Evolutionary conservation across 2,797 vertebrate genomes (phyloP).

Genomic region (Amblyopsis hoosieri): DNA sequence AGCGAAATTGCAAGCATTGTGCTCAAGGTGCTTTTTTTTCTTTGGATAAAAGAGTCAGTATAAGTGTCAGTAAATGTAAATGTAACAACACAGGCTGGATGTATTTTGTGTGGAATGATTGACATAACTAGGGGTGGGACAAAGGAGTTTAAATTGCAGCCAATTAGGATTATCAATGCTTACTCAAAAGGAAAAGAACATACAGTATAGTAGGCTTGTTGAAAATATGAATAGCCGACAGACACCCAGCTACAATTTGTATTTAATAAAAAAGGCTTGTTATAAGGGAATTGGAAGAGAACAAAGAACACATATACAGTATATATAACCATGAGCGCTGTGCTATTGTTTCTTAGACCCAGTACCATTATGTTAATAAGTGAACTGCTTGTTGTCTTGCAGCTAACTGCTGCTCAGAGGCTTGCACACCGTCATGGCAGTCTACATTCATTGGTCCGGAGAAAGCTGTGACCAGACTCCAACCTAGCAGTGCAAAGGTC

Average conservation of each 20-base stretch:
- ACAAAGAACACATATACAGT: background rate
- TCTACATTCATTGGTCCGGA: conserved; percentile 73
- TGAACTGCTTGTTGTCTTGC: conserved; percentile 45
- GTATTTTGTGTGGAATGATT: background rate
- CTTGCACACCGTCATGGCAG: conserved; percentile 83
- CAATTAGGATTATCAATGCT: background rate
- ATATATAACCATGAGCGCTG: background rate
- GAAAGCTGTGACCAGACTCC: conserved; percentile 76
- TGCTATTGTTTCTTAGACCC: background rate
- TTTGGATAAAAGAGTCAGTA: background rate
- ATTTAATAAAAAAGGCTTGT: no score
- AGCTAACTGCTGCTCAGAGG: conserved; percentile 87
- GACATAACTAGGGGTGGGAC: background rate
- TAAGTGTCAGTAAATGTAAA: background rate
- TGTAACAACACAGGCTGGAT: background rate
- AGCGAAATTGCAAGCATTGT: background rate
- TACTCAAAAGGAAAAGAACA: background rate
- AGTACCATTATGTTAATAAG: background rate
- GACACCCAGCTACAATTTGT: no score
- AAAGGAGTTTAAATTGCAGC: background rate
- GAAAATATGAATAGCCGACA: no score
- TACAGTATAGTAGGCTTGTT: no score
- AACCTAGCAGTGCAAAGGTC: conserved; percentile 76
- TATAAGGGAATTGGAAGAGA: no score
- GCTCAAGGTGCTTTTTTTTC: background rate